Evolutionary conservation across 2,113 vertebrate species (phyloP).

Genomic region (Malaclemys terrapin): DNA sequence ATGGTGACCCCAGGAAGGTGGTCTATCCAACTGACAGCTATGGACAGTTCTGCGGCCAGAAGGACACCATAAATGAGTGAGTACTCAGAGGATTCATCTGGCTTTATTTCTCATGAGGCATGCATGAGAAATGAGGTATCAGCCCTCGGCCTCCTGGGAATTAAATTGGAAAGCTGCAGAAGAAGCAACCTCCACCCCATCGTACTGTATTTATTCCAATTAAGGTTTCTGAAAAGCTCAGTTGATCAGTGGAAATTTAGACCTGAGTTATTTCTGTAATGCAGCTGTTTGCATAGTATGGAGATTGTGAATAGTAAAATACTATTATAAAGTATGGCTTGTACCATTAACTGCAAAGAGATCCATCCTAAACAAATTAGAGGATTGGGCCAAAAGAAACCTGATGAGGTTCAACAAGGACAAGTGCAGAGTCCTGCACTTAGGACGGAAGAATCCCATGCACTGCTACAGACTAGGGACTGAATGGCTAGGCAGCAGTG

Average conservation of each 20-base stretch:
- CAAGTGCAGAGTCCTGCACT: too few relatives aligned
- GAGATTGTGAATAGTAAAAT: slow-evolving; percentile 20
- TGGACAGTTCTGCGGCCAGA: slow-evolving; percentile 95
- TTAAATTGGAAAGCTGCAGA: background rate
- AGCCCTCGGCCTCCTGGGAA: background rate
- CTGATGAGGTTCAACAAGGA: too few relatives aligned
- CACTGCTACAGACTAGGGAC: too few relatives aligned
- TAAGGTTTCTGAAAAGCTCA: background rate
- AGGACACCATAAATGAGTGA: slow-evolving; percentile 91
- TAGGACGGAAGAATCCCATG: too few relatives aligned
- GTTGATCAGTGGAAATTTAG: background rate
- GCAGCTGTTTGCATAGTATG: background rate
- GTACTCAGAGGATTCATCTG: slow-evolving; percentile 69
- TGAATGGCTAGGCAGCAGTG: too few relatives aligned
- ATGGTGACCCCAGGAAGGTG: slow-evolving; percentile 94
- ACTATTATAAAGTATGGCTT: background rate
- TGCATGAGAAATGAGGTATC: background rate
- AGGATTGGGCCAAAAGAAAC: too few relatives aligned
- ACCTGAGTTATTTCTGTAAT: background rate
- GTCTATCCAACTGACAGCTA: slow-evolving; percentile 94
- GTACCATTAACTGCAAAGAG: background rate
- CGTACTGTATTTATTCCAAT: background rate
- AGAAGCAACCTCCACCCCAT: rapidly evolving
- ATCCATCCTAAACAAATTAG: background rate
- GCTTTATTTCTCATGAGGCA: background rate